phyloP scores from a whole-genome alignment of 2,113 vertebrate species.

The Pelmatolapia mariae region DNA sequence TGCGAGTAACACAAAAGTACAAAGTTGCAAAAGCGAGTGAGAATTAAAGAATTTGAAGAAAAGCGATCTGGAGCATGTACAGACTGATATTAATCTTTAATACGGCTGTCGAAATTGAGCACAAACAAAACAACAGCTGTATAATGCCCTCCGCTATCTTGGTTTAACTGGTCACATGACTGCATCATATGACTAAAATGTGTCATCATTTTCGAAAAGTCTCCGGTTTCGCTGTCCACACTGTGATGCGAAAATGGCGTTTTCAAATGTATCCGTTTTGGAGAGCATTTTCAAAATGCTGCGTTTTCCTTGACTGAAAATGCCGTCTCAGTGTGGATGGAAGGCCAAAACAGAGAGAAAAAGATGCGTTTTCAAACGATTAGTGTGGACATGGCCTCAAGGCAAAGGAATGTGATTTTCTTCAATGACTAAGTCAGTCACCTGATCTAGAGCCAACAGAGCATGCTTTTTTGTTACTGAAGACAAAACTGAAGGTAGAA shows the following conservation, averaged over 20 bases:
- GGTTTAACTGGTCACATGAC: too few relatives aligned
- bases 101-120: too few relatives aligned
- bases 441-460: not conserved
- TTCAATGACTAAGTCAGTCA: not conserved
- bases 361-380: not conserved
- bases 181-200: too few relatives aligned
- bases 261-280: not conserved
- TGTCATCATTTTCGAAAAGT: not conserved
- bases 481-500: not conserved
- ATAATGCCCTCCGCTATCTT: too few relatives aligned
- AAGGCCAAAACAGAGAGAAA: not conserved
- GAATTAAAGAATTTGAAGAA: not conserved
- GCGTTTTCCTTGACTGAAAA: not conserved
- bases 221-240: accelerated
- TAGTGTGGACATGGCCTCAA: not conserved
- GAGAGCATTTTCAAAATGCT: not conserved
- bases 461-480: not conserved
- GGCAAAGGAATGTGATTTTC: not conserved
- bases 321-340: not conserved
- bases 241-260: accelerated
- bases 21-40: not conserved
- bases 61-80: not conserved
- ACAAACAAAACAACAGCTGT: too few relatives aligned
- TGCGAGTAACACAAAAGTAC: not conserved
- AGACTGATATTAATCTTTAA: not conserved